These are phyloP conservation scores for Hepsetus odoe DNA, from an alignment of 2,113 vertebrate genomes.

Conservation along the genomic window DNA sequence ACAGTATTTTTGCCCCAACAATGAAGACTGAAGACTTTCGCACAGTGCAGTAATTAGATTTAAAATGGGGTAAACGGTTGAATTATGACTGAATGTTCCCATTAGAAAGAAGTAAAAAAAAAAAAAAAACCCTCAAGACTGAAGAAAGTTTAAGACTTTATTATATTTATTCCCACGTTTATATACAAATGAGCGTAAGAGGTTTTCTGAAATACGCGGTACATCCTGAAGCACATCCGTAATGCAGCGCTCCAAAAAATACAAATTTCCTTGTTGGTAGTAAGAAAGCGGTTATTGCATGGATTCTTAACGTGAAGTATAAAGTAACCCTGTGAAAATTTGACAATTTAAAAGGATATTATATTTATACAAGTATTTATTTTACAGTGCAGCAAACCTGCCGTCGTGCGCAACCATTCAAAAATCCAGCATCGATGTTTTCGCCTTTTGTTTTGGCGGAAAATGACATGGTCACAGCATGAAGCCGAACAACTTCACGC, in stretches of 20 bases:
- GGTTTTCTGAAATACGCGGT: neutral
- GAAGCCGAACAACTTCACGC: no score
- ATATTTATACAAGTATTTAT: no score
- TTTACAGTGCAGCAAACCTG: neutral
- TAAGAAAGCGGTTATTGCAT: neutral
- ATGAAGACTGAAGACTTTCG: no score
- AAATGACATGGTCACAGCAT: no score
- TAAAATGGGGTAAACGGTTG: no score
- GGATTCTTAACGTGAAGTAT: neutral
- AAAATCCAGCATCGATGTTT: neutral
- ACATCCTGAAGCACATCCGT: neutral
- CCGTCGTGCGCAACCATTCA: neutral
- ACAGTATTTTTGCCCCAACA: no score
- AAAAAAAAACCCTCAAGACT: neutral
- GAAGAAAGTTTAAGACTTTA: neutral
- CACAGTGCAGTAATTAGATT: no score
- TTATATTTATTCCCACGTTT: conserved; percentile 71
- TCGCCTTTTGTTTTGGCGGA: no score
- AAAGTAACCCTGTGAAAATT: neutral
- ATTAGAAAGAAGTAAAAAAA: neutral
- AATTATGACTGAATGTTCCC: neutral
- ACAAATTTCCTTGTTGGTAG: neutral
- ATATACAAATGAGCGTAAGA: conserved; percentile 52
- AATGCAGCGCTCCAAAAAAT: neutral
- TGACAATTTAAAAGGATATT: neutral